A percentile compares a stretch with the other conserved stretches of the same genome.
Evolutionary conservation across 1,140 invertebrate species (phyloP).

Genomic region (Drosophila micromelanica): DNA sequence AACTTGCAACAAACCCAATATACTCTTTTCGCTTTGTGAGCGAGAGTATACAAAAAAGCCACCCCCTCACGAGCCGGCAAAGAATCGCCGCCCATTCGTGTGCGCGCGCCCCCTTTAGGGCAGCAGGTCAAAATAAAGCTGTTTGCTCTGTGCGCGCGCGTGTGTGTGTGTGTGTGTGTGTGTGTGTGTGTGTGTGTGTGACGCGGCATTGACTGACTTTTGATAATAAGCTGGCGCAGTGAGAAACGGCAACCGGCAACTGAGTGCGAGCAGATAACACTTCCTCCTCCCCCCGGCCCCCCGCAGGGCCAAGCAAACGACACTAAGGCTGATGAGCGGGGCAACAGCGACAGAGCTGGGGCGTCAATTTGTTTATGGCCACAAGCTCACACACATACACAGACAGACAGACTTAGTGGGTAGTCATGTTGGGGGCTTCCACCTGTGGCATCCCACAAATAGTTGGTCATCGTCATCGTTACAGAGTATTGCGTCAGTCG

Average conservation of each 20-base stretch:
- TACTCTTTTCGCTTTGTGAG: too few species aligned
- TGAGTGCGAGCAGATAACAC: slow-evolving; percentile 76
- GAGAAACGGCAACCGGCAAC: slow-evolving; percentile 52
- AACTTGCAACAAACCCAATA: too few species aligned
- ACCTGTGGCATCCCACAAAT: slow-evolving; percentile 35
- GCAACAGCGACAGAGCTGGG: slow-evolving; percentile 1
- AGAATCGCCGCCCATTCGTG: slow-evolving; percentile 40
- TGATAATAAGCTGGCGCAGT: slow-evolving; percentile 54
- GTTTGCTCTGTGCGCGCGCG: slow-evolving; percentile 18
- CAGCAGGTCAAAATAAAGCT: slow-evolving; percentile 80
- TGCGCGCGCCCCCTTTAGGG: slow-evolving; percentile 47
- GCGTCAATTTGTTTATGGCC: slow-evolving; percentile 47
- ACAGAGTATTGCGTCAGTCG: background rate
- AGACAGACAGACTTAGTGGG: background rate
- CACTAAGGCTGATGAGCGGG: slow-evolving; percentile 5
- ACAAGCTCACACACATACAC: slow-evolving; percentile 1
- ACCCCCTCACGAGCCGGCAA: background rate
- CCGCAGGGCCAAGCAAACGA: background rate
- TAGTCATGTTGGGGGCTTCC: slow-evolving; percentile 12
- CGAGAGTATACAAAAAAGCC: background rate
- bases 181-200: slow-evolving; percentile 39
- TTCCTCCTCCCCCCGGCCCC: slow-evolving; percentile 22
- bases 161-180: background rate
- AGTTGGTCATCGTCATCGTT: slow-evolving; percentile 19
- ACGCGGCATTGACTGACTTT: slow-evolving; percentile 69